Percentiles rank a stretch among this genome's conserved stretches.
Evolutionary conservation across 2,888 invertebrate species (phyloP).

Genomic region (Rhagonycha lutea): DNA sequence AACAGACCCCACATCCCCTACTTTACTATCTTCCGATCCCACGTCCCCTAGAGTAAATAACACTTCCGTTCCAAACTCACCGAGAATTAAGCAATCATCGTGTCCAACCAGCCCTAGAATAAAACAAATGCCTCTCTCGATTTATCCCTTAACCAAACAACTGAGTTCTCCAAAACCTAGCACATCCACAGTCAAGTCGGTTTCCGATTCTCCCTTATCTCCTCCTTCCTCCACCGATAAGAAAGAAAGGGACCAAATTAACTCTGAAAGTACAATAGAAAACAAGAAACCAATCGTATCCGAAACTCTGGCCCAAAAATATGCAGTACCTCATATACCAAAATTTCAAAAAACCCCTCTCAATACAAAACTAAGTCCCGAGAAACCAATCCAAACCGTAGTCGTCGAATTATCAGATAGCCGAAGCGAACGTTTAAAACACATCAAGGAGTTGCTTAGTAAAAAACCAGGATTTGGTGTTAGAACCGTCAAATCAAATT

Average conservation of each 20-base stretch:
- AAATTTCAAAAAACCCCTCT: conserved; percentile 47
- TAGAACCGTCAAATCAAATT: conserved; percentile 59
- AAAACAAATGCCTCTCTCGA: conserved; percentile 62
- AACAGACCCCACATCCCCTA: conserved; percentile 71
- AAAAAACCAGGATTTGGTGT: conserved; percentile 70
- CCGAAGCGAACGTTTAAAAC: conserved; percentile 67
- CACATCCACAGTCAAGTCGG: conserved; percentile 36
- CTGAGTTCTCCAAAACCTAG: conserved; percentile 64
- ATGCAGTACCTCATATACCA: conserved; percentile 51
- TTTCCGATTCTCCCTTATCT: conserved; percentile 37
- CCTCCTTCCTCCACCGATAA: conserved; percentile 56
- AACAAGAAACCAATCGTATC: conserved; percentile 26
- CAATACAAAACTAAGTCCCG: conserved; percentile 38
- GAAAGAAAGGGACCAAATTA: conserved; percentile 49
- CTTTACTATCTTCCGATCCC: conserved; percentile 64
- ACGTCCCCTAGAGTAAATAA: conserved; percentile 67
- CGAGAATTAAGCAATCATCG: conserved; percentile 71
- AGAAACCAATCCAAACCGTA: conserved; percentile 35
- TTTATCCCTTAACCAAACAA: conserved; percentile 64
- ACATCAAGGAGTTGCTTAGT: conserved; percentile 71
- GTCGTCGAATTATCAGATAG: conserved; percentile 48
- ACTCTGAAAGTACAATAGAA: conserved; percentile 35
- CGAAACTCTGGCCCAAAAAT: conserved; percentile 49
- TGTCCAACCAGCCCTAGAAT: conserved; percentile 69
- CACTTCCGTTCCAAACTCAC: conserved; percentile 78